These are phyloP conservation scores for Myotis yumanensis DNA, from an alignment of 2,113 vertebrate genomes.

Conservation along the genomic window DNA sequence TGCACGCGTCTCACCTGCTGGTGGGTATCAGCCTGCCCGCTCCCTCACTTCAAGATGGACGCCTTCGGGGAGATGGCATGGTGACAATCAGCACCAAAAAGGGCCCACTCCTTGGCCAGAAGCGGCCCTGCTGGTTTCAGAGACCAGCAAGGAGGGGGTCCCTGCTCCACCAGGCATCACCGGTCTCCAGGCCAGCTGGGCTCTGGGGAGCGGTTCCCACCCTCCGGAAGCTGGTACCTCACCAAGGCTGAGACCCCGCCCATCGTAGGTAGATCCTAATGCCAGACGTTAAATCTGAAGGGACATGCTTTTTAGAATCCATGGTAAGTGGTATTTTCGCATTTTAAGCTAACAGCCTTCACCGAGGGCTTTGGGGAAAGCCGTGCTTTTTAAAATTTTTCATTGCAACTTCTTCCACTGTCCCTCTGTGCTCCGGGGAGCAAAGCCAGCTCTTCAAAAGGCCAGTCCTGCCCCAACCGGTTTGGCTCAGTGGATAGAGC, in stretches of 20 bases:
- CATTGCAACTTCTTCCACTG: neutral
- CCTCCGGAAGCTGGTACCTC: neutral
- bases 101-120: neutral
- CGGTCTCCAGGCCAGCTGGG: neutral
- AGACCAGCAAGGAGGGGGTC: neutral
- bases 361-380: neutral
- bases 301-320: neutral
- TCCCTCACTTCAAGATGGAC: neutral
- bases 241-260: neutral
- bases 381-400: neutral
- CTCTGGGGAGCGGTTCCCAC: neutral
- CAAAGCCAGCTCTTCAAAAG: neutral
- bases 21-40: neutral
- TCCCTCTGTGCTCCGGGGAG: neutral
- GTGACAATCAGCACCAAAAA: neutral
- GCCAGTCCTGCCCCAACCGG: neutral
- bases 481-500: too few relatives aligned
- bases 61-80: neutral
- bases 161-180: rapidly evolving
- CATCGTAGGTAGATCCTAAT: neutral
- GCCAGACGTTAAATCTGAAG: neutral
- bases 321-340: neutral
- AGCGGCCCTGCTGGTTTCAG: neutral
- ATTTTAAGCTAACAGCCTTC: neutral
- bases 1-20: rapidly evolving